Evolutionary conservation across 2,797 vertebrate genomes (phyloP), one percentile per base, ranked within the genome.

Genomic region (Gastrophryne carolinensis): DNA sequence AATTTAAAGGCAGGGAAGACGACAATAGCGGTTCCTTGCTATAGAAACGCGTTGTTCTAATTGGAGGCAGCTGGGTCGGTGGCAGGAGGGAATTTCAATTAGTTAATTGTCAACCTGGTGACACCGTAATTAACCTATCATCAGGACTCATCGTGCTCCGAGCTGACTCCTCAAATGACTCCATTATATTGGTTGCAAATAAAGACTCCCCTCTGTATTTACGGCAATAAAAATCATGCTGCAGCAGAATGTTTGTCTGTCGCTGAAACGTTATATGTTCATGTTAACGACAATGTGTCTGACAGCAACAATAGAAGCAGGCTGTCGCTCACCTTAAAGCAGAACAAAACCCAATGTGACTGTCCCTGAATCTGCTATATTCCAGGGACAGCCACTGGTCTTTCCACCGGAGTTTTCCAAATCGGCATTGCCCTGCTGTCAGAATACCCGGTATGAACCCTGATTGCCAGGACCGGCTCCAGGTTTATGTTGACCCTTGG

Each of bases 71-170:
- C 83, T 87, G 83, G 81, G 85, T 66, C 81, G n/a, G 62, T 74
- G 72, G 52, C 73, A 82, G 72, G 81, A 83, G 87, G 84, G 70
- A 86, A 82, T 83, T 82, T 82, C 80, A 87, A 81, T 84, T 84
- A 88, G 87, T 86, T 87, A 88, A 86, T 83, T 85, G 83, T 79
- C 81, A 89, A 83, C 81, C 80, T 80, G 80, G 81, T 89, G 85
- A 86, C 82, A 87, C 76, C 81, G 32, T 80, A 87, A 89, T 85
- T 88, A 85, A 86, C 75, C 82, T 82, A 67, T 82, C 75, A 78
- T 78, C 82, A 88, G 88, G 87, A 87, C 82, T 54, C 79, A 83
- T 83, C 81, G 82, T 75, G 81, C 82, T 86, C 81, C 82, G 67
- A 84, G 54, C 79, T 81, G 80, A 85, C 85, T 87, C 84, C 71